A percentile compares a stretch with the other conserved stretches of the same genome.
phyloP scores from a whole-genome alignment of 1,140 invertebrate genomes.

The Drosophila mojavensis region DNA sequence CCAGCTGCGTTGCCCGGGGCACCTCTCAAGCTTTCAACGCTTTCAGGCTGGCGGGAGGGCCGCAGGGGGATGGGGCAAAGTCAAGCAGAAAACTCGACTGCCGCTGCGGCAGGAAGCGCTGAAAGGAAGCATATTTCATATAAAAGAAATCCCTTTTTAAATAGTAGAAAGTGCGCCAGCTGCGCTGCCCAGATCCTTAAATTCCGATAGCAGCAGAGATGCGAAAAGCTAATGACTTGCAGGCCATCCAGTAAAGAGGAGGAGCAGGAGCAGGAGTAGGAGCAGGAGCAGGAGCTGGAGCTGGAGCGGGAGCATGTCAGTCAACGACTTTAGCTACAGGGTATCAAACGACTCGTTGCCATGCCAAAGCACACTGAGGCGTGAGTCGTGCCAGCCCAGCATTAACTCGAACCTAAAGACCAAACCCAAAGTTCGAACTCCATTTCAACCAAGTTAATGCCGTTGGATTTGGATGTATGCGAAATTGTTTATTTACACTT shows the following conservation, averaged over 20 bases:
- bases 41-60: conserved; percentile 13
- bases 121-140: conserved; percentile 80
- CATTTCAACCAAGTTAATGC: conserved; percentile 45
- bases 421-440: conserved; percentile 10
- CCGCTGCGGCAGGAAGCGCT: conserved; percentile 63
- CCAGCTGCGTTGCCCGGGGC: conserved; percentile 5
- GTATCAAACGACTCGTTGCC: conserved; percentile 38
- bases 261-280: background rate
- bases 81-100: conserved; percentile 78
- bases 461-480: background rate
- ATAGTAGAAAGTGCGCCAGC: conserved; percentile 66
- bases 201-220: conserved; percentile 56
- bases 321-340: too few species aligned
- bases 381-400: conserved; percentile 10
- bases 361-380: conserved; percentile 39
- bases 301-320: too few species aligned
- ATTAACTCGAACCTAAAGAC: conserved; percentile 8
- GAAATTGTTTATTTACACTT: conserved; percentile 63
- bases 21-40: conserved; percentile 32
- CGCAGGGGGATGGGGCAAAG: conserved; percentile 44
- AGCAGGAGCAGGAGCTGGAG: background rate
- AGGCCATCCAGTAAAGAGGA: background rate
- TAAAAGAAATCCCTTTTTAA: conserved; percentile 78
- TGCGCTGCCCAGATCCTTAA: conserved; percentile 56
- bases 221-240: background rate